A percentile compares a stretch with the other conserved stretches of the same genome.
phyloP scores from a whole-genome alignment of 2,797 vertebrate species.

The Lates japonicus region DNA sequence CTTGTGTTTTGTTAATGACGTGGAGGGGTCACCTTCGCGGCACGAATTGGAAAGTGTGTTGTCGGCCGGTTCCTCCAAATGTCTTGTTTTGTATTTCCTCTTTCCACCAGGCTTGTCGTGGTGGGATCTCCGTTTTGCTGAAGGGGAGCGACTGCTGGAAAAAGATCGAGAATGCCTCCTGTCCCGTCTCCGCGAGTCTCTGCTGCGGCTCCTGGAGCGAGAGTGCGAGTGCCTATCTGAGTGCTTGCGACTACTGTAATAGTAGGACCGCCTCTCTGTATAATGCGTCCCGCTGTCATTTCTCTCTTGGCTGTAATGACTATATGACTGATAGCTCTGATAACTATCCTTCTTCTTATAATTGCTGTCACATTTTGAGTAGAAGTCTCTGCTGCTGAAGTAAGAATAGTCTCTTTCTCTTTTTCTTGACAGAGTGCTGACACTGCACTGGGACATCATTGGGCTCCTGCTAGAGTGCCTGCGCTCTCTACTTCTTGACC shows the following conservation, averaged over 20 bases:
- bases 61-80: conserved; percentile 87
- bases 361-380: conserved; percentile 70
- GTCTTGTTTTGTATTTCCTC: conserved; percentile 94
- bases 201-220: conserved; percentile 69
- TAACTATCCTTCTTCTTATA: conserved; percentile 84
- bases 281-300: conserved; percentile 51
- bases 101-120: conserved; percentile 88
- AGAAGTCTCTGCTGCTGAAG: conserved; percentile 83
- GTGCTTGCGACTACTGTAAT: conserved; percentile 65
- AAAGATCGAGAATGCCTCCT: conserved; percentile 62
- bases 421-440: conserved; percentile 62
- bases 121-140: conserved; percentile 52
- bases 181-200: conserved; percentile 42
- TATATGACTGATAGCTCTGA: conserved; percentile 82
- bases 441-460: conserved; percentile 31
- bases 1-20: conserved; percentile 72
- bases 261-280: conserved; percentile 67
- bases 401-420: conserved; percentile 80
- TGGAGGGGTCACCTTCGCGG: conserved; percentile 6
- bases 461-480: conserved; percentile 60
- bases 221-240: conserved; percentile 38
- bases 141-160: conserved; percentile 76
- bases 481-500: conserved; percentile 85
- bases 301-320: conserved; percentile 83
- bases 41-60: conserved; percentile 46